A percentile compares a stretch with the other conserved stretches of the same genome.
These are phyloP conservation scores for Simalia tracyae DNA, from an alignment of 2,797 vertebrate species.

Conservation along the genomic window DNA sequence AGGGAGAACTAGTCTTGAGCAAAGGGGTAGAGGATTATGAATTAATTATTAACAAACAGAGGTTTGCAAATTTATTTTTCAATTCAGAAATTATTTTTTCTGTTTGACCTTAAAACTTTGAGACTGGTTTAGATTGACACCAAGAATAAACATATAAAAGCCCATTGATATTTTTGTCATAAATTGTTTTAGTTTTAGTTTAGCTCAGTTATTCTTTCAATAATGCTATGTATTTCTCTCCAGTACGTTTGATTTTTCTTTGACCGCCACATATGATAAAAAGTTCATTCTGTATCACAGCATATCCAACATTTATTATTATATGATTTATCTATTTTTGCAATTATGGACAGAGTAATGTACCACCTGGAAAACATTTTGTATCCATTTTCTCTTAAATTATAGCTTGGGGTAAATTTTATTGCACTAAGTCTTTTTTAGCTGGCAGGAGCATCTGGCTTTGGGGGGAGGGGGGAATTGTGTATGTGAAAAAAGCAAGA, in stretches of 20 bases:
- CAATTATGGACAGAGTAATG: background rate
- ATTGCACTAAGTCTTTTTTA: background rate
- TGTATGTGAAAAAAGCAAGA: background rate
- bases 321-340: background rate
- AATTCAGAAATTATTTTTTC: background rate
- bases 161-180: background rate
- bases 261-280: background rate
- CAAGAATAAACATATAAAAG: background rate
- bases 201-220: background rate
- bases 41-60: background rate
- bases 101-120: background rate
- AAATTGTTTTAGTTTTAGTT: conserved; percentile 3
- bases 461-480: background rate
- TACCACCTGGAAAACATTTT: background rate
- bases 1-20: background rate
- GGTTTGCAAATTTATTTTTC: background rate
- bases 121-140: background rate
- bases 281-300: background rate
- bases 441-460: too few species aligned
- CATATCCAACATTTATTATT: background rate
- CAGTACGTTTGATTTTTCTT: background rate
- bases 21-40: background rate
- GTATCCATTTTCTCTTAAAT: background rate
- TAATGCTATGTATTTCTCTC: background rate
- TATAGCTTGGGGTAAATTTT: background rate